Percentiles rank a stretch among this genome's conserved stretches.
Evolutionary conservation across 1,140 invertebrate genomes (phyloP).

Genomic region (Wiebesia pumilae): DNA sequence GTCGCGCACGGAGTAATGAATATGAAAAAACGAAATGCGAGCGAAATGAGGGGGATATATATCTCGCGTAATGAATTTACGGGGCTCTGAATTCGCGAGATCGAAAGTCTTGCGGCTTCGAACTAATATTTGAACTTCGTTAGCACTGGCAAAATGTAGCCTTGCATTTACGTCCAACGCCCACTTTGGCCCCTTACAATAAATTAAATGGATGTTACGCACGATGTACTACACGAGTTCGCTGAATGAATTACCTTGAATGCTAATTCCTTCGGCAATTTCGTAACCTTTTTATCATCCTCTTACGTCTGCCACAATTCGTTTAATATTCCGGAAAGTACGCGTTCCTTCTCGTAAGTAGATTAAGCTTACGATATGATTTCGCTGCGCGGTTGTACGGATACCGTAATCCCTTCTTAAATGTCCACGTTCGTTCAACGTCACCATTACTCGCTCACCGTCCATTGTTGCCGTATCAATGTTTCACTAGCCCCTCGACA

Average conservation of each 20-base stretch:
- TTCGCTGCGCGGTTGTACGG: not conserved
- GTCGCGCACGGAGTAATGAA: not conserved
- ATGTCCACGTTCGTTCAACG: not conserved
- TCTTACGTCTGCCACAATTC: not conserved
- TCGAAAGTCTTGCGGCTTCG: not conserved
- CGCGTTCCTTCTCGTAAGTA: not conserved
- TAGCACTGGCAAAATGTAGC: not conserved
- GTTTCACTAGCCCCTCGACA: not conserved
- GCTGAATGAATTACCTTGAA: not conserved
- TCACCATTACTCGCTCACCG: not conserved
- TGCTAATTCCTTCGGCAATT: not conserved
- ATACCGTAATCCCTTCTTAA: not conserved
- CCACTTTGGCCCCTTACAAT: not conserved
- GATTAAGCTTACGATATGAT: conserved; percentile 1
- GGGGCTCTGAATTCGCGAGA: too few species aligned
- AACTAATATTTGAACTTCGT: not conserved
- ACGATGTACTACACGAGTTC: not conserved
- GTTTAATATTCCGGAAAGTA: not conserved
- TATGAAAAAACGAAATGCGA: not conserved
- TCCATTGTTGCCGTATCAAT: not conserved
- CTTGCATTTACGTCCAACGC: not conserved
- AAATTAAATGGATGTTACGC: not conserved
- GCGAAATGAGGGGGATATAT: too few species aligned
- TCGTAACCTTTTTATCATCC: not conserved
- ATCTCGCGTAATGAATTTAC: not conserved